These are phyloP conservation scores for Nasalis larvatus DNA, from an alignment of 2,113 vertebrate genomes.

Conservation along the genomic window DNA sequence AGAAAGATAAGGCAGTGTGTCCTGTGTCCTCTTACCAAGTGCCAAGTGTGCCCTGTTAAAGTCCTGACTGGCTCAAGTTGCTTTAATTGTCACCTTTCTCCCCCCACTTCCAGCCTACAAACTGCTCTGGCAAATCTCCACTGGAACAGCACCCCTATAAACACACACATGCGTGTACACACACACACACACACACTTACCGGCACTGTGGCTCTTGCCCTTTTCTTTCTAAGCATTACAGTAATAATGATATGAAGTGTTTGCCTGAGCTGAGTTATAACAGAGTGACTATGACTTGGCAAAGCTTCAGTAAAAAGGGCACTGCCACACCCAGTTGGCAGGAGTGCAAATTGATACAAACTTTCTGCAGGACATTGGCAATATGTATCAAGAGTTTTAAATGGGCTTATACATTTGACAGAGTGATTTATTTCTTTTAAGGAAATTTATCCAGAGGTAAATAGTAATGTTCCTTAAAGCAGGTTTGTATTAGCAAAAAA, in stretches of 20 bases:
- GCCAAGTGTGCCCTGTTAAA: background rate
- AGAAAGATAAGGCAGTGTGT: background rate
- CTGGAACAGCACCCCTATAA: background rate
- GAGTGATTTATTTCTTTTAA: background rate
- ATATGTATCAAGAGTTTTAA: background rate
- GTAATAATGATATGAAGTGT: background rate
- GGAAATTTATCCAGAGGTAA: background rate
- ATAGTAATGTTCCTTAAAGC: background rate
- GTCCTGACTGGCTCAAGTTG: background rate
- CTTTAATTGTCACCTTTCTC: background rate
- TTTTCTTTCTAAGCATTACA: background rate
- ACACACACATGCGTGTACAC: rapidly evolving
- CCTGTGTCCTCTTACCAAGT: background rate
- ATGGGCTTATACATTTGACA: background rate
- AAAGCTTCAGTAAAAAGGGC: background rate
- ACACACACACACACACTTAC: too few species aligned
- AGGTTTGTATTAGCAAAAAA: background rate
- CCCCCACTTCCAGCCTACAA: background rate
- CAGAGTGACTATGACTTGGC: background rate
- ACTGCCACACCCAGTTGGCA: background rate
- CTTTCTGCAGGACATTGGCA: background rate
- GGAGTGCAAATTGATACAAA: background rate
- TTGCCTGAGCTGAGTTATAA: background rate
- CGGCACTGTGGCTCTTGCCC: background rate
- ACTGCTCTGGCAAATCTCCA: background rate